These are phyloP conservation scores for Brevimyrus niger DNA, from an alignment of 2,113 vertebrate species.

Conservation along the genomic window DNA sequence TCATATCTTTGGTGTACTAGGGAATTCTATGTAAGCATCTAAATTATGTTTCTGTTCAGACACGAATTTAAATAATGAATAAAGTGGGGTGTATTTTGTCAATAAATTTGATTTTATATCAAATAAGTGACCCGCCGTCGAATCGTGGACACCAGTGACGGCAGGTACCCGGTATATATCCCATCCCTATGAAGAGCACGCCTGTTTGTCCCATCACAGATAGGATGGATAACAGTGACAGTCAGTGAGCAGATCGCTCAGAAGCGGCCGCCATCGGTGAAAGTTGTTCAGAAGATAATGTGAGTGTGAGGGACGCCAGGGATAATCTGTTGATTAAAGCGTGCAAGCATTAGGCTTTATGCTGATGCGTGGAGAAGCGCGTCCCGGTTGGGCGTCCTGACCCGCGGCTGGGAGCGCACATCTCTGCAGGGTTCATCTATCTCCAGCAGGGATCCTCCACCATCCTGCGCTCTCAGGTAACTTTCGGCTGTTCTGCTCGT, in stretches of 20 bases:
- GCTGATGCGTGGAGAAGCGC: slow-evolving; percentile 69
- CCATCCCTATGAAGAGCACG: not conserved
- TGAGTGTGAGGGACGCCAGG: slow-evolving; percentile 52
- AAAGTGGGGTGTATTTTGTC: not conserved
- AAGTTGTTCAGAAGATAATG: slow-evolving; percentile 39
- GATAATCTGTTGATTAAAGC: slow-evolving; percentile 80
- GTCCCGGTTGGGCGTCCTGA: slow-evolving; percentile 67
- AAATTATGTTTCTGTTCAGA: not conserved
- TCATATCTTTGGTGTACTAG: not conserved
- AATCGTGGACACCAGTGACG: not conserved
- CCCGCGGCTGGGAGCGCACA: slow-evolving; percentile 44
- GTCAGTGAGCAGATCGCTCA: not conserved
- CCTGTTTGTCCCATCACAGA: not conserved
- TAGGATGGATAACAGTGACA: not conserved
- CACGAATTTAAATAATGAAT: not conserved
- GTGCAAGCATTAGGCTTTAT: slow-evolving; percentile 81
- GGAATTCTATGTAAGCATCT: not conserved
- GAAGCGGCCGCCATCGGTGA: slow-evolving; percentile 23
- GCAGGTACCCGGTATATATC: not conserved
- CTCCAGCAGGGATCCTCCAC: not conserved
- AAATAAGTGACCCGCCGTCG: not conserved
- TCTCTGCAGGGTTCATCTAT: slow-evolving; percentile 26
- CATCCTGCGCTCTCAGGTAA: slow-evolving; percentile 17
- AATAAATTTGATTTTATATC: not conserved
- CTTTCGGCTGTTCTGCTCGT: not conserved